These are phyloP conservation scores for Octopus sinensis DNA, from an alignment of 1,140 invertebrate species.

Conservation along the genomic window DNA sequence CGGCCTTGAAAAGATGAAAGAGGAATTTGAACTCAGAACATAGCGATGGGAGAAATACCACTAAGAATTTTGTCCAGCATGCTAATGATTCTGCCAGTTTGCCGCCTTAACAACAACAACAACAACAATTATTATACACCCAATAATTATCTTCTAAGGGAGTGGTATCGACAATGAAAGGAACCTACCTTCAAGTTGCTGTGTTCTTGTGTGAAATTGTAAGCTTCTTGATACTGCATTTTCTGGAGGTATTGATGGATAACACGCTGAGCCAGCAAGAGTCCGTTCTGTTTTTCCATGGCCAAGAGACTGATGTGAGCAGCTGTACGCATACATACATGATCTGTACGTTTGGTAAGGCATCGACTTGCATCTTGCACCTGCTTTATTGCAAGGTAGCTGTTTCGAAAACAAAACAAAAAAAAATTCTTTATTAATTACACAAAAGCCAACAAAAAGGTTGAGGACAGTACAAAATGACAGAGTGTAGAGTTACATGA, in stretches of 20 bases:
- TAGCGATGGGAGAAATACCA: too few relatives aligned
- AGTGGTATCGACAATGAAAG: too few relatives aligned
- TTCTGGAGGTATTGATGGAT: slow-evolving; percentile 38
- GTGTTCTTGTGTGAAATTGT: slow-evolving; percentile 38
- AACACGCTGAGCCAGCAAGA: slow-evolving; percentile 42
- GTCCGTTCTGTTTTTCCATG: slow-evolving; percentile 43
- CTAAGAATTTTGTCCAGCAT: too few relatives aligned
- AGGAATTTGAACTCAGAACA: too few relatives aligned
- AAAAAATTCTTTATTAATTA: background rate
- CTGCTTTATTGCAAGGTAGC: slow-evolving; percentile 49
- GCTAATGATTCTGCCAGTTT: too few relatives aligned
- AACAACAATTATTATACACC: too few relatives aligned
- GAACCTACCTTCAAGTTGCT: slow-evolving; percentile 40
- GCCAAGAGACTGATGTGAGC: slow-evolving; percentile 45
- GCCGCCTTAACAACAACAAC: too few relatives aligned
- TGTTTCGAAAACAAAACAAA: slow-evolving; percentile 23
- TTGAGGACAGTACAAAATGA: too few relatives aligned
- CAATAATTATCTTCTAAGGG: too few relatives aligned
- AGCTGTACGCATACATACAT: slow-evolving; percentile 43
- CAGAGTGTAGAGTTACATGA: too few relatives aligned
- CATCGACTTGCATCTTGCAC: slow-evolving; percentile 47
- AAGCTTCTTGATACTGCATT: slow-evolving; percentile 60
- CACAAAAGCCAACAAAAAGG: too few relatives aligned
- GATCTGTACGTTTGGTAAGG: slow-evolving; percentile 41
- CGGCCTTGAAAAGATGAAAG: too few relatives aligned